Conservation (phyloP, 2,113 vertebrate genomes). For the Catagonus wagneri region DNA sequence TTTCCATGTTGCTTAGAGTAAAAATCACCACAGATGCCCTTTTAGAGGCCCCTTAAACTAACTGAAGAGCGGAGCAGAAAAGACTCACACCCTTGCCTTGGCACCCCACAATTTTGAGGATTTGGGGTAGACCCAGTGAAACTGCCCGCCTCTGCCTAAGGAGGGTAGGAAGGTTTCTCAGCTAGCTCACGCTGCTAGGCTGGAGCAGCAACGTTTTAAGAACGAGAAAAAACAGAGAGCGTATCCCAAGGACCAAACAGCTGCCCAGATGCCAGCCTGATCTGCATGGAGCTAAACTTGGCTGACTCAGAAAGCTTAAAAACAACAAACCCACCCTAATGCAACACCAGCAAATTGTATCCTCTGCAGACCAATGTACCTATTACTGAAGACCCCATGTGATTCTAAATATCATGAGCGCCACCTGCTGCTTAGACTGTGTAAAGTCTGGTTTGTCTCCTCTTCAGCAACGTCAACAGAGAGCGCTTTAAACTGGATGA, state of each 20-base stretch:
- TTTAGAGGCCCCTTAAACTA: neutral
- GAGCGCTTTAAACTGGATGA: neutral
- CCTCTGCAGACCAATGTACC: rapidly evolving
- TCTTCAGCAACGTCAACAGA: neutral
- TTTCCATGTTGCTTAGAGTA: neutral
- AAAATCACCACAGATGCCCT: neutral
- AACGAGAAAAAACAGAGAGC: neutral
- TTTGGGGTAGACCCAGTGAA: neutral
- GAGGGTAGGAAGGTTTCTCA: neutral
- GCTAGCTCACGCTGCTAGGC: neutral
- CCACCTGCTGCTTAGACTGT: slow-evolving; percentile 71
- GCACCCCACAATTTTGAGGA: neutral
- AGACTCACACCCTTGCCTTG: neutral
- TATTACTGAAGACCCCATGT: rapidly evolving
- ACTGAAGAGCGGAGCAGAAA: neutral
- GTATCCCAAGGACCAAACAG: neutral
- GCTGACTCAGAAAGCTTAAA: neutral
- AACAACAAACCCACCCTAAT: neutral
- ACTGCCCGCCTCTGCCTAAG: neutral
- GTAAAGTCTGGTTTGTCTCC: neutral
- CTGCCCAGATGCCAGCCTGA: neutral
- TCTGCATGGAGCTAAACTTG: neutral
- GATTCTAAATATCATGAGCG: slow-evolving; percentile 59
- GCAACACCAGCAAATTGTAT: neutral
- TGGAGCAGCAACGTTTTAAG: neutral